Evolutionary conservation across 2,113 vertebrate genomes (phyloP).

Genomic region (Nymphicus hollandicus): DNA sequence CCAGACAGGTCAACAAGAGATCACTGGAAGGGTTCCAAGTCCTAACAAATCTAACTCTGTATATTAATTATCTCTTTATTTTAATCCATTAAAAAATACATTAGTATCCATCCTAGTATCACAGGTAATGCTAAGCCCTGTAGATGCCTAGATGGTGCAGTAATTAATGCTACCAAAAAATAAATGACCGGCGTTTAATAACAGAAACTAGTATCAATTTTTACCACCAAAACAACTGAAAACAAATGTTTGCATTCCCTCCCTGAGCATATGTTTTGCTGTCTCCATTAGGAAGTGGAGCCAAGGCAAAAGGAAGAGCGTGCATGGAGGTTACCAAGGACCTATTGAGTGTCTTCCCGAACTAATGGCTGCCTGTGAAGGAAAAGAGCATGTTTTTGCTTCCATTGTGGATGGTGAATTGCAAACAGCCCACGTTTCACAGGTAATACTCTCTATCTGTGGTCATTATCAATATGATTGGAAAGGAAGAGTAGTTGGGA

Average conservation of each 20-base stretch:
- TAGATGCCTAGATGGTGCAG: not conserved
- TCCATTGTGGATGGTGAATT: slow-evolving; percentile 81
- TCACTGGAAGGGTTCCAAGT: slow-evolving; percentile 25
- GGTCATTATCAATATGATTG: not conserved
- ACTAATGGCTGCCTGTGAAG: slow-evolving; percentile 86
- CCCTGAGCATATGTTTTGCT: not conserved
- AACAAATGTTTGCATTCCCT: slow-evolving; percentile 24
- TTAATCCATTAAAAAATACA: slow-evolving; percentile 17
- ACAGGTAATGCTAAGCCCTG: not conserved
- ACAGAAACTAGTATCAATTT: not conserved
- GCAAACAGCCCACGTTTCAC: slow-evolving; percentile 74
- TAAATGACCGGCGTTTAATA: not conserved
- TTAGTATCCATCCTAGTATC: not conserved
- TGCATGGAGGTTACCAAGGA: slow-evolving; percentile 62
- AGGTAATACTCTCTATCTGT: slow-evolving; percentile 75
- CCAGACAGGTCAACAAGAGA: slow-evolving; percentile 1
- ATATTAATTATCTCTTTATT: slow-evolving; percentile 33
- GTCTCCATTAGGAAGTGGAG: slow-evolving; percentile 80
- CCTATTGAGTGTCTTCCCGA: slow-evolving; percentile 91
- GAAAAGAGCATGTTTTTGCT: slow-evolving; percentile 82
- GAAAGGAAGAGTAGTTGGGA: not conserved
- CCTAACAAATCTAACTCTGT: slow-evolving; percentile 17
- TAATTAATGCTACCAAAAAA: not conserved
- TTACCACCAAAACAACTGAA: slow-evolving; percentile 11
- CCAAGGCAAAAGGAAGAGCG: slow-evolving; percentile 63